A percentile compares a stretch with the other conserved stretches of the same genome.
phyloP scores from a whole-genome alignment of 2,797 vertebrate genomes.

The Phrynocephalus guinanensis region DNA sequence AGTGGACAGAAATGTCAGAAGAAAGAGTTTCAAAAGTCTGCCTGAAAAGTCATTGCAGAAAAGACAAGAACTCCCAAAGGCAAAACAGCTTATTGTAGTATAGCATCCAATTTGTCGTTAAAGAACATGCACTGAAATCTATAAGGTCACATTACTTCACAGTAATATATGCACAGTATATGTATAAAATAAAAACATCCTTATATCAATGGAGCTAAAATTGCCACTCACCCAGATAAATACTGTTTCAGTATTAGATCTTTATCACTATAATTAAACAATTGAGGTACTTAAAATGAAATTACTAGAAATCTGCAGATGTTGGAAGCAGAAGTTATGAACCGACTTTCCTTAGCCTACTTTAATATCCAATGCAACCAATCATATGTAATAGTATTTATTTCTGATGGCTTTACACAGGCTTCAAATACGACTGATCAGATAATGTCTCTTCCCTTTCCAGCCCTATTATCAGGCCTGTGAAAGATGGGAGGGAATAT shows the following conservation, averaged over 20 bases:
- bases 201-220: not conserved
- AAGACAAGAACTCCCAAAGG: not conserved
- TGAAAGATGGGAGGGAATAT: no score
- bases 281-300: not conserved
- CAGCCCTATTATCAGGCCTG: no score
- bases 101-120: slow-evolving; percentile 3
- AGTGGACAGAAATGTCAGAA: slow-evolving; percentile 15
- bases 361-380: not conserved
- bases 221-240: not conserved
- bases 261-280: not conserved
- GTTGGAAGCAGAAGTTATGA: not conserved
- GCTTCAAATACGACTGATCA: no score
- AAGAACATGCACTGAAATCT: not conserved
- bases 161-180: no score
- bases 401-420: no score
- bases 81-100: not conserved
- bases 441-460: no score
- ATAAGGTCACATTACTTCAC: not conserved
- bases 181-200: not conserved
- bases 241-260: not conserved
- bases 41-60: slow-evolving; percentile 14
- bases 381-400: not conserved
- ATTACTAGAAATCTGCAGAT: not conserved
- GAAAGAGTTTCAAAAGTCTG: not conserved
- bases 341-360: no score